Conservation (phyloP, 2,888 invertebrate species). For the Dysmachus trigonus region DNA sequence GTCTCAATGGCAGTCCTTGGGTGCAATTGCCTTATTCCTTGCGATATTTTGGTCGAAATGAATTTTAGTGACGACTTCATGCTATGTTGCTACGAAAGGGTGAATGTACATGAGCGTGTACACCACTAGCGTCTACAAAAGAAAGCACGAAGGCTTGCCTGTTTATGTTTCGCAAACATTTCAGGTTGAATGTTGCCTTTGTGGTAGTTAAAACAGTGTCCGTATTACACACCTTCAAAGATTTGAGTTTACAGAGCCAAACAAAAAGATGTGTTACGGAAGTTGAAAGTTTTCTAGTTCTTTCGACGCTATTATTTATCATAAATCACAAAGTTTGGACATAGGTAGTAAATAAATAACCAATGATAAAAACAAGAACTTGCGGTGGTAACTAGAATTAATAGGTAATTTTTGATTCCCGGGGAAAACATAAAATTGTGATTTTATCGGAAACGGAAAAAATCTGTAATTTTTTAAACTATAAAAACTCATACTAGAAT, state of each 20-base stretch:
- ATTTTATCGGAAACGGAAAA: too few relatives aligned
- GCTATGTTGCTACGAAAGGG: constrained; percentile 39
- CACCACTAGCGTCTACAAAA: not conserved
- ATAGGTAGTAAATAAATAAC: too few relatives aligned
- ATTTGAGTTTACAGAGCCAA: not conserved
- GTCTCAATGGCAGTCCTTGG: constrained; percentile 46
- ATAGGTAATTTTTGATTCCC: too few relatives aligned
- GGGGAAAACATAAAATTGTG: too few relatives aligned
- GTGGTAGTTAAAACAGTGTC: not conserved
- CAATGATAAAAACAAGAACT: too few relatives aligned
- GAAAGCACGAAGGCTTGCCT: not conserved
- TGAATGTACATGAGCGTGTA: not conserved
- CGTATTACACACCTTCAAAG: not conserved
- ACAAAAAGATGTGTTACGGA: not conserved
- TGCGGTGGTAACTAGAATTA: too few relatives aligned
- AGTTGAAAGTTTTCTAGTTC: not conserved
- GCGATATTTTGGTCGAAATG: constrained; percentile 43
- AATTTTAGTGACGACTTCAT: constrained; percentile 45
- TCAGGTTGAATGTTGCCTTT: not conserved
- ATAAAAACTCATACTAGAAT: too few relatives aligned
- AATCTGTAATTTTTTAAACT: too few relatives aligned
- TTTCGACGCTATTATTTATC: too few relatives aligned
- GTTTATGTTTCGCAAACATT: constrained; percentile 2
- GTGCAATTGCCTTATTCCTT: constrained; percentile 46
- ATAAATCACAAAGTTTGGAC: too few relatives aligned